Conservation (phyloP, 2,797 vertebrate genomes). For the Eremophila alpestris region DNA sequence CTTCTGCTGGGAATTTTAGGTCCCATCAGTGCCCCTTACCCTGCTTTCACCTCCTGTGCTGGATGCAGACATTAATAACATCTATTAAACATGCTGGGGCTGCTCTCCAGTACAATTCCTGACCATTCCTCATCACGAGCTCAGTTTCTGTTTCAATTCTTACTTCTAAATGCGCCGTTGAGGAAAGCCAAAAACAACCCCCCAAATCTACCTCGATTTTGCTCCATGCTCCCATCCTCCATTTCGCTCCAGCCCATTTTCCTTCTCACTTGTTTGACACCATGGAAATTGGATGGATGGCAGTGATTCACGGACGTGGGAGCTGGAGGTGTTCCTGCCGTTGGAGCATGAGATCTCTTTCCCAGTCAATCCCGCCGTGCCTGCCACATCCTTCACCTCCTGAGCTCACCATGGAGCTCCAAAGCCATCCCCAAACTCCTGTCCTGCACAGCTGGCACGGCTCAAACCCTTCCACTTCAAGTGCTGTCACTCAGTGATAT, state of each 20-base stretch:
- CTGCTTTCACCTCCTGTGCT: neutral
- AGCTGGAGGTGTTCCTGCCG: neutral
- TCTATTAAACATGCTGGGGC: accelerated
- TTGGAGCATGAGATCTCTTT: neutral
- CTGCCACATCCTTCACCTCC: neutral
- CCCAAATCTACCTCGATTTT: neutral
- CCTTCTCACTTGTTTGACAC: conserved; percentile 4
- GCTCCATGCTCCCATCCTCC: neutral
- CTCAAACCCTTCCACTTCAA: neutral
- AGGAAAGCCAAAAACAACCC: neutral
- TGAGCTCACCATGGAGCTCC: neutral
- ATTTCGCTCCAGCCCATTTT: neutral
- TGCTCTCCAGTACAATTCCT: neutral
- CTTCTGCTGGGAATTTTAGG: neutral
- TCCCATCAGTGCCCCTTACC: too few species aligned
- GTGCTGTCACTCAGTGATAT: neutral
- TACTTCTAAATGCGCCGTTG: neutral
- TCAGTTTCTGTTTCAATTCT: neutral
- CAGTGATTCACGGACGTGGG: neutral
- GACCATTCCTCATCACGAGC: neutral
- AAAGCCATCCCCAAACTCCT: neutral
- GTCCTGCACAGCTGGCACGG: neutral
- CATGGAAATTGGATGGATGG: conserved; percentile 1
- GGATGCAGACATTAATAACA: neutral
- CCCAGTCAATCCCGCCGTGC: neutral